Base-by-base conservation (phyloP, 2,888 invertebrate species). In the Neocrepidodera transversa region DNA sequence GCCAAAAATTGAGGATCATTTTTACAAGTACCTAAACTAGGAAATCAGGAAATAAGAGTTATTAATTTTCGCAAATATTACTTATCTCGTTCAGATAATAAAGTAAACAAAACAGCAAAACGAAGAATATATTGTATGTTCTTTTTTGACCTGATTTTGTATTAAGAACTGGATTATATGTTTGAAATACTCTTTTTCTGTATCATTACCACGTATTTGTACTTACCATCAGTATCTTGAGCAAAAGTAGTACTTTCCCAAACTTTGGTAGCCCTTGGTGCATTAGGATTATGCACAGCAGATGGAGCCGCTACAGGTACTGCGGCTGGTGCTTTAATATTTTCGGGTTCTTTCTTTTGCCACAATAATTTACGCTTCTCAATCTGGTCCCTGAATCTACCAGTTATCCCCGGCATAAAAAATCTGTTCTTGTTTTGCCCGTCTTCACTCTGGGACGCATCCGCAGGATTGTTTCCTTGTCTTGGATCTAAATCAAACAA, bases 341-440 rank as follows among this genome's bases (percentile, higher is more conserved):
- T 60, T 28, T 68, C 64, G 1, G 58, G 38, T 80, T 92, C 66
- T 51, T 83, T 88, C 71, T 90, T 88, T 1, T 91, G 88, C 96
- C 97, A 97, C 14, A 97, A 81, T 50, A 95, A 82, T 80, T 96
- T 96, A 50, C 96, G 85, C 78, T 96, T 95, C 76, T 96, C 93
- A 64, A 95, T 88, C 79, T 92, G 93, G 69, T 95, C 91, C 5
- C 93, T 87, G 75, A 95, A 92, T 74, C 92, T 91, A 62, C 89
- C 86, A 35, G 78, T 78, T 18, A 79, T 77, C 1, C 80, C 79
- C 0, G 80, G 78, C 73, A 78, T 74, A 61, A 76, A 77, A 60
- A 78, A 77, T 49, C 76, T 65, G 48, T 74, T 66, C 59, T 60
- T 64, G 51, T 47, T 60, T 54, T 32, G 65, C 36, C 14, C 49